These are phyloP conservation scores for Pseudois nayaur DNA, from an alignment of 2,113 vertebrate species.

Conservation along the genomic window DNA sequence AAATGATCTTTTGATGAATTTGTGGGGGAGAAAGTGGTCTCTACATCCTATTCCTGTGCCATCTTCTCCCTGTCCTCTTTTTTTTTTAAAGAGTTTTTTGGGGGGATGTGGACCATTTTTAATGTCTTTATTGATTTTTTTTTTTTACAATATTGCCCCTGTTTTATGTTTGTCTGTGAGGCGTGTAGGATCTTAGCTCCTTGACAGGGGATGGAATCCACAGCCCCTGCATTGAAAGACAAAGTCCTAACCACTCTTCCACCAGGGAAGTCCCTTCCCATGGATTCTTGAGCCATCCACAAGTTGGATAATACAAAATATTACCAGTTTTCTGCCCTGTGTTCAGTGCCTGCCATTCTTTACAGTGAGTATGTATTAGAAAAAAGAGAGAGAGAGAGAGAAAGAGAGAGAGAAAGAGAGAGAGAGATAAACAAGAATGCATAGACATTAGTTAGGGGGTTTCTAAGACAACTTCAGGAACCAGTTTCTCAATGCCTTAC, in stretches of 20 bases:
- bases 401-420: too few species aligned
- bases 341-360: neutral
- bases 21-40: neutral
- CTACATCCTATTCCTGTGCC: neutral
- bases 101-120: too few species aligned
- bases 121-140: too few species aligned
- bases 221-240: too few species aligned
- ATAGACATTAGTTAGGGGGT: neutral
- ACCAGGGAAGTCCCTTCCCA: neutral
- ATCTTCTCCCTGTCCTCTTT: neutral
- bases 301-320: neutral
- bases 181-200: too few species aligned
- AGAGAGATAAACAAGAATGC: neutral
- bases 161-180: too few species aligned
- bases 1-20: neutral
- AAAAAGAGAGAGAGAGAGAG: neutral
- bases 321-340: neutral
- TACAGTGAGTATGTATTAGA: neutral
- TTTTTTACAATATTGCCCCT: too few species aligned
- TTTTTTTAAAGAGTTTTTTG: neutral
- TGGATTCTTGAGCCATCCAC: neutral
- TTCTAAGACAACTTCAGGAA: neutral
- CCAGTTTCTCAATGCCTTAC: neutral
- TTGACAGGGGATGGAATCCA: too few species aligned
- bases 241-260: too few species aligned